Conservation (phyloP, 37 sponge, comb jelly and placozoan species). For the Chondrilla cf. caribensis region DNA sequence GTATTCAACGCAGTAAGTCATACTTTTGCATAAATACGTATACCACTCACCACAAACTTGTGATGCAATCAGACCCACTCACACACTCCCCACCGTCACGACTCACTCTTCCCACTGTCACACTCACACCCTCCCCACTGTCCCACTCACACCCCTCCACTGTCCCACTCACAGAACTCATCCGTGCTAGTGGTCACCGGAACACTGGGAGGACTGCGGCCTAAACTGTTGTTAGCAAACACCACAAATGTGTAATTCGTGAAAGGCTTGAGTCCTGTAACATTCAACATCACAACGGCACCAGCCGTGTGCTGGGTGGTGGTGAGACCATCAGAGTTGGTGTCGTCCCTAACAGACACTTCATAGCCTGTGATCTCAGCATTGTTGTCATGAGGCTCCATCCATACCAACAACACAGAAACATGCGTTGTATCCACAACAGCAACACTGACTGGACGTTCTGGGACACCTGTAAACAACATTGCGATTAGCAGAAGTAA, state of each 20-base stretch:
- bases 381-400: conserved; percentile 64
- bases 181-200: conserved; percentile 12
- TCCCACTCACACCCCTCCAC: not conserved
- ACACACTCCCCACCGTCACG: not conserved
- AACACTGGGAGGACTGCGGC: conserved; percentile 32
- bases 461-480: conserved; percentile 29
- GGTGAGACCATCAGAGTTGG: not conserved
- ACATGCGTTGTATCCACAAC: conserved; percentile 23
- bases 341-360: not conserved
- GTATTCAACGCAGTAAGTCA: too few species aligned
- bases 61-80: not conserved
- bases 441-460: conserved; percentile 25
- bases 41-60: conserved; percentile 8
- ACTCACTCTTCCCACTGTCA: not conserved
- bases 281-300: not conserved
- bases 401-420: conserved; percentile 30
- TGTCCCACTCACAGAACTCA: conserved; percentile 11
- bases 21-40: not conserved
- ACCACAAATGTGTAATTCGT: conserved; percentile 36
- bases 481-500: too few species aligned
- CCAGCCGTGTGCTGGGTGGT: not conserved
- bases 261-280: conserved; percentile 24
- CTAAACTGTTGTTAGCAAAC: conserved; percentile 38
- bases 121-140: not conserved
- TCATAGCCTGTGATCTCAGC: conserved; percentile 43